These are phyloP conservation scores for Ceyx erithaca DNA, from an alignment of 2,797 vertebrate species.

Conservation along the genomic window DNA sequence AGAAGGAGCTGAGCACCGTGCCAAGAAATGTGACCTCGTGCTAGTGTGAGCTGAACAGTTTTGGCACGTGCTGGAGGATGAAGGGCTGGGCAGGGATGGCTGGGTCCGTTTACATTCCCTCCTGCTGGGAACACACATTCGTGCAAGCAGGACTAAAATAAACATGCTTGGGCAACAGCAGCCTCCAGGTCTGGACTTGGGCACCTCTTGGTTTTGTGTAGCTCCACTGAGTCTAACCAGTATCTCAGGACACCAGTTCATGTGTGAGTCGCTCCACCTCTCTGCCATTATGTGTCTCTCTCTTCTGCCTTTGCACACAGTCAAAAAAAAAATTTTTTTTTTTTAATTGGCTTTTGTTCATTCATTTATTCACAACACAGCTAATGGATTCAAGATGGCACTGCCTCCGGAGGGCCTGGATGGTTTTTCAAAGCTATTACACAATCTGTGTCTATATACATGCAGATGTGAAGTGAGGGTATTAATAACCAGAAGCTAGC, in stretches of 20 bases:
- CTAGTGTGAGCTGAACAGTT: background rate
- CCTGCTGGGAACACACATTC: background rate
- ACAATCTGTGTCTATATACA: background rate
- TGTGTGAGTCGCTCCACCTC: background rate
- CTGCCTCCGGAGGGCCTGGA: background rate
- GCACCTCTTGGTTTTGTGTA: background rate
- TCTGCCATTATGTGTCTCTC: background rate
- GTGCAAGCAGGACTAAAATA: background rate
- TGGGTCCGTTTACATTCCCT: background rate
- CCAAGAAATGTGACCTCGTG: constrained; percentile 32
- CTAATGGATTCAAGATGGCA: constrained; percentile 27
- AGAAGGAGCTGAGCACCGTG: background rate
- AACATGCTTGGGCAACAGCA: fast-evolving
- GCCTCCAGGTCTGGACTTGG: background rate
- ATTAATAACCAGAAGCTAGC: background rate
- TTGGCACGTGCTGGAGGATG: background rate
- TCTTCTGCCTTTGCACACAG: background rate
- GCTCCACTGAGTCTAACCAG: background rate
- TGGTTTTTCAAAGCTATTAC: background rate
- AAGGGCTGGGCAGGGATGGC: background rate
- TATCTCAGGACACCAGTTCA: fast-evolving
- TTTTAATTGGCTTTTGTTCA: background rate
- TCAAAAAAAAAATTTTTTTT: background rate
- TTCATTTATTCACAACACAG: background rate
- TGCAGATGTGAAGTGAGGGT: background rate